Percentiles rank a stretch among this genome's conserved stretches.
Evolutionary conservation across 2,113 vertebrate genomes (phyloP).

Genomic region (Engystomops pustulosus): DNA sequence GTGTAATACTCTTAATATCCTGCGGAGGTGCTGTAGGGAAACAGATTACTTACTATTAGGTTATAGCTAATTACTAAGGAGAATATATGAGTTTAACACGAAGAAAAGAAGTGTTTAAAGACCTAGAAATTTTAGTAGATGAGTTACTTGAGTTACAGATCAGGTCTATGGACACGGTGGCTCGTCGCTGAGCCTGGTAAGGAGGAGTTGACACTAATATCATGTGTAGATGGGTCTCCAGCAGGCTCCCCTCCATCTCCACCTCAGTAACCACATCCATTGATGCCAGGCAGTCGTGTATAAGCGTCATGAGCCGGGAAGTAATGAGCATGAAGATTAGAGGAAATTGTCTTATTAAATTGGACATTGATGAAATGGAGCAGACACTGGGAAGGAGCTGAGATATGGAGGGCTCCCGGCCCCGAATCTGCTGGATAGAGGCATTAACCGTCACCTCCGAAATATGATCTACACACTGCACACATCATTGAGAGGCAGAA

Average conservation of each 20-base stretch:
- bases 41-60: too few species aligned
- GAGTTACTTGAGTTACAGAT: too few species aligned
- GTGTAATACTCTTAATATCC: too few species aligned
- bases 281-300: constrained; percentile 10
- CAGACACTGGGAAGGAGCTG: neutral
- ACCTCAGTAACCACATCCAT: constrained; percentile 13
- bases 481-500: neutral
- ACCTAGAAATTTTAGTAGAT: too few species aligned
- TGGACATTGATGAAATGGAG: constrained; percentile 47
- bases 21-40: too few species aligned
- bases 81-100: too few species aligned
- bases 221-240: constrained; percentile 1
- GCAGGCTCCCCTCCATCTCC: neutral
- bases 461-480: neutral
- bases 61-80: too few species aligned
- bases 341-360: constrained; percentile 45
- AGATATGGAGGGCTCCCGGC: neutral
- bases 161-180: neutral
- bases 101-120: too few species aligned
- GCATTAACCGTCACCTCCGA: neutral
- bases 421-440: neutral
- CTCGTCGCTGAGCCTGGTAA: constrained; percentile 9
- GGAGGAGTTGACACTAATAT: constrained; percentile 30
- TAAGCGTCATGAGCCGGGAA: constrained; percentile 18
- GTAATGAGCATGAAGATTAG: constrained; percentile 41